Conservation (phyloP, 2,888 invertebrate genomes). For the Andrena haemorrhoa region DNA sequence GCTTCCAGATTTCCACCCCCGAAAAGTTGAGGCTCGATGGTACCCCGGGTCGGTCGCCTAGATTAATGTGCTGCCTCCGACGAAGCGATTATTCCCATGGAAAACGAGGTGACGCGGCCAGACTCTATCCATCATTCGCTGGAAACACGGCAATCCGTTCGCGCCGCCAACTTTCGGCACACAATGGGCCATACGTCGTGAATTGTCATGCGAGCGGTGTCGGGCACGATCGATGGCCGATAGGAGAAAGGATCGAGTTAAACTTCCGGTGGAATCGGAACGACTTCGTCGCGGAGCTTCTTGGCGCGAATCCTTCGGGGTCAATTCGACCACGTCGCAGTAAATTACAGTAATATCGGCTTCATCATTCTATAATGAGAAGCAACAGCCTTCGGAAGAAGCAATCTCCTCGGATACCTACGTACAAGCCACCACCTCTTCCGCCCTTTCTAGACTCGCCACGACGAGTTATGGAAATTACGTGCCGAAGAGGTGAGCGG, state of each 20-base stretch:
- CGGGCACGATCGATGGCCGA: constrained; percentile 50
- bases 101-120: background rate
- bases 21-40: background rate
- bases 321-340: background rate
- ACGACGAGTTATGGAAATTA: constrained; percentile 39
- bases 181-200: constrained; percentile 47
- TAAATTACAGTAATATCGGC: background rate
- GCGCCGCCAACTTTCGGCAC: constrained; percentile 16
- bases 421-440: background rate
- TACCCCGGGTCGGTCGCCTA: background rate
- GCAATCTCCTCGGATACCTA: background rate
- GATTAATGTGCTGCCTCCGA: constrained; percentile 23
- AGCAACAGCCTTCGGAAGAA: background rate
- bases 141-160: constrained; percentile 26
- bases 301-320: background rate
- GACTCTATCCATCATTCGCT: constrained; percentile 35
- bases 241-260: constrained; percentile 50
- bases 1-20: constrained; percentile 17
- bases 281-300: background rate
- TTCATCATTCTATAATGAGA: no score
- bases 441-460: background rate
- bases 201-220: constrained; percentile 49
- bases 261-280: constrained; percentile 42
- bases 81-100: constrained; percentile 16
- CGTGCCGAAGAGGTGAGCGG: constrained; percentile 18